phyloP scores from a whole-genome alignment of 2,113 vertebrate genomes.

The Pithys albifrons region DNA sequence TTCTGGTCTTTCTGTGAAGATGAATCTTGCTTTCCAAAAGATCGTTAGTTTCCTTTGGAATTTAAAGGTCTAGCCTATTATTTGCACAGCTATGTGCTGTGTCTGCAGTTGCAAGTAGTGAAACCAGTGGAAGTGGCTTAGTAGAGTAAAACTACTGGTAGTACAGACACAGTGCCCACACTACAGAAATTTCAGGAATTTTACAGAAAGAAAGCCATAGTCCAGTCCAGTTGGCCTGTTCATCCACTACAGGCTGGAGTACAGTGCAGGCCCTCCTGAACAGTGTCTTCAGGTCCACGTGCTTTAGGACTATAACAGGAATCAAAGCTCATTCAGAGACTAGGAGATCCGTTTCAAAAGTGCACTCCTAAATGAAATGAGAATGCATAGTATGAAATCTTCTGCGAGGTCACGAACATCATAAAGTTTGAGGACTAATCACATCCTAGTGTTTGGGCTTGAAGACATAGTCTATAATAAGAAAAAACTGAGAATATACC shows the following conservation, averaged over 20 bases:
- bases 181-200: background rate
- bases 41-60: background rate
- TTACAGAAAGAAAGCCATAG: accelerated
- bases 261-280: background rate
- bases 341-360: background rate
- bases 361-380: background rate
- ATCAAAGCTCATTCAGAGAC: background rate
- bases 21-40: background rate
- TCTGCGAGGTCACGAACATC: background rate
- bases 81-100: background rate
- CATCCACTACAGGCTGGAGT: background rate
- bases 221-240: background rate
- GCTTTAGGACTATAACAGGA: background rate
- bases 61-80: background rate
- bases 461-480: background rate
- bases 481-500: conserved; percentile 6
- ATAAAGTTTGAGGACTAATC: background rate
- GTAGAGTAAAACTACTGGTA: background rate
- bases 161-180: background rate
- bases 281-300: background rate
- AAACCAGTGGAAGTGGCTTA: background rate
- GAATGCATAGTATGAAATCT: background rate
- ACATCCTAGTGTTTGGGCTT: background rate
- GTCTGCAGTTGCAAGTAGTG: background rate
- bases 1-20: background rate